Percentiles rank a stretch among this genome's conserved stretches.
Conservation (phyloP, 2,797 vertebrate species). For the Enteromius unitaeniatus region DNA sequence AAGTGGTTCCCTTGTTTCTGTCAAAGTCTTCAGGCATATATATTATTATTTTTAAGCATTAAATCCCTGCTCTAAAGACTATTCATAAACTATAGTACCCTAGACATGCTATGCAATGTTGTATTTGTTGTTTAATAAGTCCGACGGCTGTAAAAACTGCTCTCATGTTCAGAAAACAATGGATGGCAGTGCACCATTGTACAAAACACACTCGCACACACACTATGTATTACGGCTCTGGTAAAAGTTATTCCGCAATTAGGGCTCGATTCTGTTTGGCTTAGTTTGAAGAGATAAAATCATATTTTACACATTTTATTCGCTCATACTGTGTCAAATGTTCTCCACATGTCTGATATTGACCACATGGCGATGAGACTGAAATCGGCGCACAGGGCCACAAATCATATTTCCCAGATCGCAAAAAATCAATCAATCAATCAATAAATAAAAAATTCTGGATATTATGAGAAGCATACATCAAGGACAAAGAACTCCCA, state of each 20-base stretch:
- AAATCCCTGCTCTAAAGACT: background rate
- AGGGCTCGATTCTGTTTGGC: background rate
- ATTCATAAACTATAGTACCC: background rate
- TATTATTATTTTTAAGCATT: background rate
- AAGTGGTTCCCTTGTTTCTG: background rate
- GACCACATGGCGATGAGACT: conserved; percentile 5
- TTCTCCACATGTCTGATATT: conserved; percentile 28
- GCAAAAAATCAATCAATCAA: background rate
- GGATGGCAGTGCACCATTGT: conserved; percentile 7
- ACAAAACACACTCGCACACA: conserved; percentile 2
- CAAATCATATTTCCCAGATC: background rate
- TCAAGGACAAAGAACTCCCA: background rate
- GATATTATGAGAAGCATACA: background rate
- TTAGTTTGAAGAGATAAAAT: background rate
- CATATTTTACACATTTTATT: background rate
- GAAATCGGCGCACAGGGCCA: conserved; percentile 4
- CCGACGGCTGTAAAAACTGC: background rate
- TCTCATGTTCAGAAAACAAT: conserved; percentile 46
- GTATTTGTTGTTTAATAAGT: conserved; percentile 11
- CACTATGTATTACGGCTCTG: background rate
- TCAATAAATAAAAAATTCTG: background rate
- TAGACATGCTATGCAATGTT: background rate
- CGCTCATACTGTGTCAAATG: background rate
- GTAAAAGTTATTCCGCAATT: background rate
- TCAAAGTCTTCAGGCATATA: background rate